Percentiles rank a stretch among this genome's conserved stretches.
These are phyloP conservation scores for Harlomillsia oculata DNA, from an alignment of 1,140 invertebrate species.

Conservation along the genomic window DNA sequence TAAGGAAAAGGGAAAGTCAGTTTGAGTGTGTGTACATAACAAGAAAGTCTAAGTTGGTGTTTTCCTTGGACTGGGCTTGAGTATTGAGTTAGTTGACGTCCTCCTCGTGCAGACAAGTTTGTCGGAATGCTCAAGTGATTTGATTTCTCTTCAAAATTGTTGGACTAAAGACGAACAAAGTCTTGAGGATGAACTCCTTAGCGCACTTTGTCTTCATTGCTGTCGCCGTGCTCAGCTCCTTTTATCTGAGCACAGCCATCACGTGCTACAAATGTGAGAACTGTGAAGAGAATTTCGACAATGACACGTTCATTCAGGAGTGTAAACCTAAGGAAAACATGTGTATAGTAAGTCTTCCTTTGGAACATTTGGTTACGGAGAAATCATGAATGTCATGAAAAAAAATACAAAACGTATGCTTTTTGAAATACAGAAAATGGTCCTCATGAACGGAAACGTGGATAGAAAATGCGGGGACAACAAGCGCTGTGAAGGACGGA, in stretches of 20 bases:
- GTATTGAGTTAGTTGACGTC: background rate
- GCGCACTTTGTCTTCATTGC: conserved; percentile 4
- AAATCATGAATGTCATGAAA: background rate
- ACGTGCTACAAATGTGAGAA: conserved; percentile 26
- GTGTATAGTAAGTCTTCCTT: conserved; percentile 28
- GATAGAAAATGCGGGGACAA: conserved; percentile 19
- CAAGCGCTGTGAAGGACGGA: background rate
- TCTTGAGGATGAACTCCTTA: background rate
- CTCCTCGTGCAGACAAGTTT: background rate
- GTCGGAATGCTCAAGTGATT: no score
- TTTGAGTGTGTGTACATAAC: no score
- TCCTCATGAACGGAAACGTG: conserved; percentile 10
- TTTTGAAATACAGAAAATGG: conserved; percentile 21
- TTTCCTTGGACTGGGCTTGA: no score
- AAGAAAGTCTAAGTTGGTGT: no score
- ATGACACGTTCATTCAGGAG: conserved; percentile 12
- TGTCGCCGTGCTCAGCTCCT: conserved; percentile 2
- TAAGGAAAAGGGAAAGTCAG: no score
- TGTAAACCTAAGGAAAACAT: conserved; percentile 15
- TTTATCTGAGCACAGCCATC: conserved; percentile 4
- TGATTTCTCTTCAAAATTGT: background rate
- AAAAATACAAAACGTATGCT: background rate
- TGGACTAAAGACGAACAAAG: background rate
- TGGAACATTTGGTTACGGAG: background rate
- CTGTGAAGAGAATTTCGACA: conserved; percentile 7